Conservation (phyloP, 2,888 invertebrate genomes). For the Drosophila tripunctata region DNA sequence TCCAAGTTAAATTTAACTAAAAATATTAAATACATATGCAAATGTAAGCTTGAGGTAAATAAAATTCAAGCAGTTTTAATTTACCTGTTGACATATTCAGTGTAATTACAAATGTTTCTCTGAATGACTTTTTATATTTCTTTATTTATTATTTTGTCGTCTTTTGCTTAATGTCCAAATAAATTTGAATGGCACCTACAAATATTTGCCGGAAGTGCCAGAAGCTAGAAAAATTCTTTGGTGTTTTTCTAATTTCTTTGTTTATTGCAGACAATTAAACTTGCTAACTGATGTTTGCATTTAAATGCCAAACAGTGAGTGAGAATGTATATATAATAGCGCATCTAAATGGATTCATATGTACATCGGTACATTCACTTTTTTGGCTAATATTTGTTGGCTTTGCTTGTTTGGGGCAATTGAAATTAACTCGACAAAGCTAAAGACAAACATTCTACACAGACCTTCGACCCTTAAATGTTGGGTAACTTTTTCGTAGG, state of each 20-base stretch:
- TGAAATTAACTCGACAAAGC: slow-evolving; percentile 42
- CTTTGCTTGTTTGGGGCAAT: slow-evolving; percentile 31
- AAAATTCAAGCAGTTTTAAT: not conserved
- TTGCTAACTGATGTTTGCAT: slow-evolving; percentile 35
- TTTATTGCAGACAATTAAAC: slow-evolving; percentile 44
- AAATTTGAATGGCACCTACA: slow-evolving; percentile 18
- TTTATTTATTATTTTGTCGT: slow-evolving; percentile 2
- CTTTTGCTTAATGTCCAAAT: not conserved
- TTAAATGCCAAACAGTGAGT: slow-evolving; percentile 11
- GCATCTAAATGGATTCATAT: slow-evolving; percentile 11
- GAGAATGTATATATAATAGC: too few species aligned
- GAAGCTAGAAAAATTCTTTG: slow-evolving; percentile 7
- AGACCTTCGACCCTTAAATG: slow-evolving; percentile 14
- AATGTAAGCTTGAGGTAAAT: not conserved
- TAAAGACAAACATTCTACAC: slow-evolving; percentile 24
- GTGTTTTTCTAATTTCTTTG: not conserved
- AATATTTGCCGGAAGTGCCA: slow-evolving; percentile 11
- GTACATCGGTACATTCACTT: not conserved
- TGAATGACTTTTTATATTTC: slow-evolving; percentile 8
- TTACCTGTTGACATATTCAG: not conserved
- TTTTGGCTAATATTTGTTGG: slow-evolving; percentile 32
- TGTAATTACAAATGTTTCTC: not conserved
- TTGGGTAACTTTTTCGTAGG: slow-evolving; percentile 11
- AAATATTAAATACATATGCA: slow-evolving; percentile 1
- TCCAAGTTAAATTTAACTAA: not conserved